These are phyloP conservation scores for Eufriesea mexicana DNA, from an alignment of 1,140 invertebrate species.

Conservation along the genomic window DNA sequence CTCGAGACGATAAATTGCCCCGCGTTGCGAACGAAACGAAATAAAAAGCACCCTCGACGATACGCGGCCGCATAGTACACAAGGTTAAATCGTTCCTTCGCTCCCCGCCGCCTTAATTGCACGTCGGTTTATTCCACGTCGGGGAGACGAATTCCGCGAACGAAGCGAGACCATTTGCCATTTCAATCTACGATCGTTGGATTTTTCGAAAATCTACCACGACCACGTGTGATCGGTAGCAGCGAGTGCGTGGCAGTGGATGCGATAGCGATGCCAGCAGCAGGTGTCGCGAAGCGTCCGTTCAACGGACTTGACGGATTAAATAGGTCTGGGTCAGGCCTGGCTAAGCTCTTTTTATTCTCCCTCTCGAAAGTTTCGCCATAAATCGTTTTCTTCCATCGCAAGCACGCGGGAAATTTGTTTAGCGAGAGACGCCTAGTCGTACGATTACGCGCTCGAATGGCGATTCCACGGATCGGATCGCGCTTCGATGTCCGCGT, in stretches of 20 bases:
- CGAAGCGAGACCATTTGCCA: not conserved
- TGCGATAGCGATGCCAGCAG: too few species aligned
- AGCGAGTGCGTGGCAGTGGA: too few species aligned
- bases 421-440: not conserved
- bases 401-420: conserved; percentile 21
- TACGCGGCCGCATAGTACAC: not conserved
- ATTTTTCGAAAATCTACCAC: too few species aligned
- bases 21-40: not conserved
- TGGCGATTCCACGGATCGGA: too few species aligned
- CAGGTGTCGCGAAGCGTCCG: conserved; percentile 51
- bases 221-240: too few species aligned
- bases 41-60: conserved; percentile 2
- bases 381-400: not conserved
- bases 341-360: conserved; percentile 43
- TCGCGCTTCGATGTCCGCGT: too few species aligned
- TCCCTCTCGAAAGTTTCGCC: conserved; percentile 30
- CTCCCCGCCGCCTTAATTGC: not conserved
- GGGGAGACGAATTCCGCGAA: not conserved
- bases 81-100: conserved; percentile 8
- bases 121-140: not conserved
- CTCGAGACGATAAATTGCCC: conserved; percentile 34
- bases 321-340: conserved; percentile 54
- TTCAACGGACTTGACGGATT: conserved; percentile 57
- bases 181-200: too few species aligned
- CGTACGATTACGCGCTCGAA: too few species aligned